A percentile compares a stretch with the other conserved stretches of the same genome.
phyloP scores from a whole-genome alignment of 2,113 vertebrate species.

The Solea senegalensis region DNA sequence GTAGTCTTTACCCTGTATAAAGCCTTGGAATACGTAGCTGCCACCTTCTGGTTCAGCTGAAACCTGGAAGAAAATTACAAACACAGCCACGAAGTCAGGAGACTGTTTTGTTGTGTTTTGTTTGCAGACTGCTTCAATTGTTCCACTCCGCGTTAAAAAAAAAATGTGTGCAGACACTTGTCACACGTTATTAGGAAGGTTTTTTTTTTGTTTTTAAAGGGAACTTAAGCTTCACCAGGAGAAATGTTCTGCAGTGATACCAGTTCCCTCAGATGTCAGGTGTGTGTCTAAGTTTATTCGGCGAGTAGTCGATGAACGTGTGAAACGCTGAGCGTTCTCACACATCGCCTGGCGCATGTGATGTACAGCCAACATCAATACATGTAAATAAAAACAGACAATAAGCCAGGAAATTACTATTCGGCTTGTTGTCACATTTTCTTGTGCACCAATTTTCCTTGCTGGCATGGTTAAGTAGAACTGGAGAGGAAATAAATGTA shows the following conservation, averaged over 20 bases:
- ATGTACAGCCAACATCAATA: slow-evolving; percentile 37
- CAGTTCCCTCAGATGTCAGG: slow-evolving; percentile 19
- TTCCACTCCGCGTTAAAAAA: slow-evolving; percentile 2
- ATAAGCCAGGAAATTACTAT: slow-evolving; percentile 28
- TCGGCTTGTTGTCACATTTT: slow-evolving; percentile 21
- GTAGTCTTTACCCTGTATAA: slow-evolving; percentile 97
- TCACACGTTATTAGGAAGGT: slow-evolving; percentile 47
- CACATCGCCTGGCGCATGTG: not conserved
- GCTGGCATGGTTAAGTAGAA: slow-evolving; percentile 18
- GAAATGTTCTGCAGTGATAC: slow-evolving; percentile 9
- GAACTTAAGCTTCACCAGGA: slow-evolving; percentile 19
- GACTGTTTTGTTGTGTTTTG: not conserved
- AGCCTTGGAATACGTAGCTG: slow-evolving; percentile 97
- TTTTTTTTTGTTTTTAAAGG: slow-evolving; percentile 36
- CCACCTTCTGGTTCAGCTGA: slow-evolving; percentile 95
- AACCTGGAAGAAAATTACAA: slow-evolving; percentile 79
- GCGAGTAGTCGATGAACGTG: slow-evolving; percentile 17
- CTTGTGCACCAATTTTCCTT: not conserved
- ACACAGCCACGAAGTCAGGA: not conserved
- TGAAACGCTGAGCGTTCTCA: not conserved
- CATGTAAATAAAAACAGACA: slow-evolving; percentile 38
- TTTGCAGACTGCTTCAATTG: slow-evolving; percentile 23
- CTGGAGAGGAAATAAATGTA: slow-evolving; percentile 24
- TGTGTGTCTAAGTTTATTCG: slow-evolving; percentile 37
- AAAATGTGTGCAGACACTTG: slow-evolving; percentile 31